Conservation (phyloP, 2,888 invertebrate genomes). For the Sarcophaga variegata region DNA sequence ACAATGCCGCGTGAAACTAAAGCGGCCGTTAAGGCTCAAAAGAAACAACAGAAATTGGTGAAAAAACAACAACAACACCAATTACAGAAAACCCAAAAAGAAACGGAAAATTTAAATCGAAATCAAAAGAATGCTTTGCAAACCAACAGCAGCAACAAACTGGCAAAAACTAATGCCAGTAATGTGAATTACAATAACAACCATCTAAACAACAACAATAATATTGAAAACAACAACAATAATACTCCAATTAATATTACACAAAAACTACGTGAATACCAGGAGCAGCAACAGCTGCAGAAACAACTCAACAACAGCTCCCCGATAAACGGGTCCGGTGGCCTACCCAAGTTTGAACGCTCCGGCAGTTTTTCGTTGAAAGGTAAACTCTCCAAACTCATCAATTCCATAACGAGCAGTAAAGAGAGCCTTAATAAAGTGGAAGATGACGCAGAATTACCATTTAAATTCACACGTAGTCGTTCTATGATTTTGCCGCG, state of each 20-base stretch:
- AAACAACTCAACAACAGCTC: constrained; percentile 60
- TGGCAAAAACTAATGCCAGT: constrained; percentile 62
- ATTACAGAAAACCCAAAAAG: constrained; percentile 76
- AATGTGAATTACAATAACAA: constrained; percentile 76
- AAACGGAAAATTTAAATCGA: constrained; percentile 82
- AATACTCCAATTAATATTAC: constrained; percentile 67
- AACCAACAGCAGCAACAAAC: constrained; percentile 64
- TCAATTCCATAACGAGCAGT: constrained; percentile 80
- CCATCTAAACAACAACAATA: constrained; percentile 74
- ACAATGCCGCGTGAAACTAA: constrained; percentile 72
- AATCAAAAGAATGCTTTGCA: constrained; percentile 82
- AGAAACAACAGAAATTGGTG: constrained; percentile 80
- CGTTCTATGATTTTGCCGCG: constrained; percentile 80
- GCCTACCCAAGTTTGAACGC: constrained; percentile 78
- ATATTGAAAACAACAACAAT: constrained; percentile 75
- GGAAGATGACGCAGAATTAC: constrained; percentile 71
- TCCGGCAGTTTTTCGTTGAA: constrained; percentile 81
- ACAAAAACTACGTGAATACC: constrained; percentile 74
- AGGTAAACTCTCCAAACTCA: constrained; percentile 78
- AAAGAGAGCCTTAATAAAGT: constrained; percentile 79
- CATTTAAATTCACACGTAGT: constrained; percentile 80
- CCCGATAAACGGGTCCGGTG: constrained; percentile 46
- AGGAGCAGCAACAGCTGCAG: constrained; percentile 67
- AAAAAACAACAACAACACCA: constrained; percentile 77
- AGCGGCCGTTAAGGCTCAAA: constrained; percentile 81